A percentile compares a stretch with the other conserved stretches of the same genome.
These are phyloP conservation scores for Acanthiza pusilla DNA, from an alignment of 2,797 vertebrate genomes.

Conservation along the genomic window DNA sequence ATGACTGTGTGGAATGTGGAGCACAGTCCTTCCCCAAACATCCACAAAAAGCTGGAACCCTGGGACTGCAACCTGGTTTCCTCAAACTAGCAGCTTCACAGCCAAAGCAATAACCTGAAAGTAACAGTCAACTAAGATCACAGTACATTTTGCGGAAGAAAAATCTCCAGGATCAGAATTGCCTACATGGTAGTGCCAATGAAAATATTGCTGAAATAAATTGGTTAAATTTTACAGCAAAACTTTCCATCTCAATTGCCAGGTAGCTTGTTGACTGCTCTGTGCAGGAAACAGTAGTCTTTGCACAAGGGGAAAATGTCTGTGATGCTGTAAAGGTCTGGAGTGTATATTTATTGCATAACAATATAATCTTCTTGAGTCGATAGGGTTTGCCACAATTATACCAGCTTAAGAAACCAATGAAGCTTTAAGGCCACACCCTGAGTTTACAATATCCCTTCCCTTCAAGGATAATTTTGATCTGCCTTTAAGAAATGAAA, in stretches of 20 bases:
- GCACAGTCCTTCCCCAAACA: neutral
- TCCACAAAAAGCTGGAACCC: neutral
- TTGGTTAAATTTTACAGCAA: neutral
- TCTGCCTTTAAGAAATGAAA: neutral
- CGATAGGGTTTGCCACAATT: neutral
- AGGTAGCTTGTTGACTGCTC: neutral
- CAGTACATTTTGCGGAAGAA: neutral
- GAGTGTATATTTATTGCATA: neutral
- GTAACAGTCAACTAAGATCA: neutral
- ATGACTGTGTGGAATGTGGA: neutral
- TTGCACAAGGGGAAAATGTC: neutral
- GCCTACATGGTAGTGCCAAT: neutral
- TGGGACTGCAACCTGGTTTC: neutral
- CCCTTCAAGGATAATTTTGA: neutral
- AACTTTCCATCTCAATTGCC: neutral
- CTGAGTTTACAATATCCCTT: neutral
- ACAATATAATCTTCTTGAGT: conserved; percentile 3
- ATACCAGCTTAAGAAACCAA: neutral
- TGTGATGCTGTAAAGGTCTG: neutral
- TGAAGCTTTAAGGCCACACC: neutral
- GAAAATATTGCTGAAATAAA: neutral
- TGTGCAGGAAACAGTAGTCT: neutral
- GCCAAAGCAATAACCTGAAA: neutral
- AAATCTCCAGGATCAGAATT: neutral
- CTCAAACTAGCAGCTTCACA: neutral